Evolutionary conservation across 2,113 vertebrate genomes (phyloP), one percentile per base, ranked within the genome.

Genomic region (Acrocephalus arundinaceus): DNA sequence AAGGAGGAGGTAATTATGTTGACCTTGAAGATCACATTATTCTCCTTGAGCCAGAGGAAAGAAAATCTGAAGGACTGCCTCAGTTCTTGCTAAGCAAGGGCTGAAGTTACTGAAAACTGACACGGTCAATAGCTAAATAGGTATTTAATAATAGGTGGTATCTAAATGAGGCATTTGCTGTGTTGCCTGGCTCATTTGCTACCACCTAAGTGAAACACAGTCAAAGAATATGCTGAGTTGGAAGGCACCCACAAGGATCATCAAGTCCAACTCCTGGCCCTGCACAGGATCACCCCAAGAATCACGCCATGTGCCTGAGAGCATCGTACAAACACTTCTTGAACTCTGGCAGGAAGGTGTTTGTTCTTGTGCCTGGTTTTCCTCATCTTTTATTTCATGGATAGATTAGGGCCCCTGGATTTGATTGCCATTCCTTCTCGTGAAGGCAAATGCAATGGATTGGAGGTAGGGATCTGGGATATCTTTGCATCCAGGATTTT

Each of bases 11-110:
- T 94, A 96, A 96, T 94, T 92, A 77, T 0, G 0, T 23, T 78
- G 87, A 95, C 94, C 75, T 93, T 93, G 90, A 78, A 84, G 39
- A 86, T 37, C 16, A 13, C 31, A 30, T 95, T 87, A 67, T 88
- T 96, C 37, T 93, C 63, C 55, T 91, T 77, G 59, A 75, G 48
- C 35, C 33, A 57, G 48, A 57, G 15, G 14, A 93, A 58, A 71
- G 27, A 80, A 92, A 49, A 13, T 72, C 94, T 12, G 65, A 75
- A 87, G 43, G 65, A 71, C 57, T 91, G 30, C 43, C 31, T 67
- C 28, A 41, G 30, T 8, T 28, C 39, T 49, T 37, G 35, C 72
- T 83, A 86, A 81, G 61, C 39, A 86, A 51, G 30, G 21, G 39
- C 5, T 76, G 74, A 79, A 48, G 72, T 59, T 88, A 55, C 23